Evolutionary conservation across 2,888 invertebrate species (phyloP).

Genomic region (Junonia oenone): DNA sequence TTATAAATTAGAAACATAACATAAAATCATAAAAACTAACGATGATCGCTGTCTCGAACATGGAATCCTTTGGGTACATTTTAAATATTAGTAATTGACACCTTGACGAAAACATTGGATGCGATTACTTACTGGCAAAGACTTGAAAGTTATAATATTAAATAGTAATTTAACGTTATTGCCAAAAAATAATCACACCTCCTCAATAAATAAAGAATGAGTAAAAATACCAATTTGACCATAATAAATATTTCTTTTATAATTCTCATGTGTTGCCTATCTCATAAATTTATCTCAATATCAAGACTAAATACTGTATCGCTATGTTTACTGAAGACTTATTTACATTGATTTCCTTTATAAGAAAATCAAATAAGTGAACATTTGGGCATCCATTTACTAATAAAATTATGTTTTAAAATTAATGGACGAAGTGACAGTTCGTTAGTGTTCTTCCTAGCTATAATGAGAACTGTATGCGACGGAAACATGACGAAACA

Average conservation of each 20-base stretch:
- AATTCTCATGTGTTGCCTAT: constrained; percentile 59
- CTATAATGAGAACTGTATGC: constrained; percentile 73
- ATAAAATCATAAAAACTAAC: constrained; percentile 19
- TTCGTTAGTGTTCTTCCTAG: constrained; percentile 77
- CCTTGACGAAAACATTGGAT: constrained; percentile 33
- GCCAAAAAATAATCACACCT: constrained; percentile 47
- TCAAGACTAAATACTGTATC: constrained; percentile 60
- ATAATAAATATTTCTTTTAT: constrained; percentile 62
- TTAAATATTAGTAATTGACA: constrained; percentile 47
- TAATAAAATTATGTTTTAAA: constrained; percentile 75
- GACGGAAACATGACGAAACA: constrained; percentile 76
- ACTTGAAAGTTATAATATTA: constrained; percentile 21
- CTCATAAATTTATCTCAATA: constrained; percentile 57
- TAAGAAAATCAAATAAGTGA: constrained; percentile 67
- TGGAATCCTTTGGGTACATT: constrained; percentile 34
- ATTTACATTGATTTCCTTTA: constrained; percentile 71
- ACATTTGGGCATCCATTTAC: constrained; percentile 68
- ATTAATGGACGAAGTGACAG: constrained; percentile 79
- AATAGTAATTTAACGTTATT: constrained; percentile 27
- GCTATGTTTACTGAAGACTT: constrained; percentile 60
- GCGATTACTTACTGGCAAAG: constrained; percentile 32
- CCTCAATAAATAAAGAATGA: constrained; percentile 43
- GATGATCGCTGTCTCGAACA: constrained; percentile 32
- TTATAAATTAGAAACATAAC: constrained; percentile 26
- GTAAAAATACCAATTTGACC: constrained; percentile 29